A percentile compares a stretch with the other conserved stretches of the same genome.
Conservation (phyloP, 1,140 invertebrate genomes). For the Varroa destructor region DNA sequence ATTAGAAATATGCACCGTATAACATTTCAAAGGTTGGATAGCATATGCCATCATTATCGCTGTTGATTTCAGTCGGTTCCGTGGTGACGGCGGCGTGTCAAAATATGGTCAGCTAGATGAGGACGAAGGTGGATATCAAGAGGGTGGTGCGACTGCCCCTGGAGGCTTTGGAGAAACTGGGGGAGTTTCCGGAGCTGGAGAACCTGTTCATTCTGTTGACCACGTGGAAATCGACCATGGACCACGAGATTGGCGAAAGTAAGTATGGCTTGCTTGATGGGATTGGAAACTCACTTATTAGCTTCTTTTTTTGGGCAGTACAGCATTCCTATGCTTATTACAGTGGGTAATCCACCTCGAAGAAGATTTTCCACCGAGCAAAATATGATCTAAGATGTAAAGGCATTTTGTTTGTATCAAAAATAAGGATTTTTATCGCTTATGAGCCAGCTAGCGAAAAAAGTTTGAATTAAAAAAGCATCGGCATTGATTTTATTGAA, state of each 20-base stretch:
- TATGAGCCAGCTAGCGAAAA: too few species aligned
- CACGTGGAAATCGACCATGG: constrained; percentile 25
- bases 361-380: too few species aligned
- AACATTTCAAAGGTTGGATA: not conserved
- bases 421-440: too few species aligned
- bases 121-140: not conserved
- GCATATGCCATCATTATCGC: not conserved
- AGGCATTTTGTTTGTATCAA: too few species aligned
- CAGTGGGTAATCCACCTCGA: too few species aligned
- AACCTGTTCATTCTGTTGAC: constrained; percentile 18
- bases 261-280: not conserved
- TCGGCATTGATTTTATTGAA: too few species aligned
- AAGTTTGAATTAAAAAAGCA: too few species aligned
- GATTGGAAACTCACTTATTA: too few species aligned
- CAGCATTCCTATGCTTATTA: too few species aligned
- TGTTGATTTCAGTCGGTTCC: constrained; percentile 17
- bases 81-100: not conserved
- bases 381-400: too few species aligned
- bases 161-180: not conserved
- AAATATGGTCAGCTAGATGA: constrained; percentile 21
- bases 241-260: constrained; percentile 22
- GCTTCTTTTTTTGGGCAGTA: too few species aligned
- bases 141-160: not conserved
- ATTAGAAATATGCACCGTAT: too few species aligned
- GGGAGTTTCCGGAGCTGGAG: not conserved